Conservation (phyloP, 1,140 invertebrate species). For the Ceratina japonica region DNA sequence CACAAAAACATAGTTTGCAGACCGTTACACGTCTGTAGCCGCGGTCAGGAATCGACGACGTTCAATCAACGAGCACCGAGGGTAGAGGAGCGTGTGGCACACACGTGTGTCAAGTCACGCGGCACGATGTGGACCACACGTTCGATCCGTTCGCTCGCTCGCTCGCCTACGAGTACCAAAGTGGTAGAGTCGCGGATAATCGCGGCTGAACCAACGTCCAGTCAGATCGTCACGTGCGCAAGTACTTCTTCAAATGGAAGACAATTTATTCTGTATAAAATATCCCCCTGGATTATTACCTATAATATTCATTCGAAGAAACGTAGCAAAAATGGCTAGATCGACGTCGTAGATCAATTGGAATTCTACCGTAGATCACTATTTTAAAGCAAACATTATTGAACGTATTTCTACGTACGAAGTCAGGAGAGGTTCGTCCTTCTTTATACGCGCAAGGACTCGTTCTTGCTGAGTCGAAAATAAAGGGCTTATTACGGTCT, state of each 20-base stretch:
- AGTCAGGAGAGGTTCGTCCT: too few species aligned
- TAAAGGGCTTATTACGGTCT: constrained; percentile 55
- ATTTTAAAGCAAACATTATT: too few species aligned
- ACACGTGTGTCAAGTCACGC: constrained; percentile 45
- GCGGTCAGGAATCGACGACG: constrained; percentile 37
- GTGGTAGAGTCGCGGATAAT: constrained; percentile 42
- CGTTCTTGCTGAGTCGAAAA: constrained; percentile 34
- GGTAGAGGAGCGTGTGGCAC: constrained; percentile 7
- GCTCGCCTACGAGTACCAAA: constrained; percentile 32
- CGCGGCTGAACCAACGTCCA: constrained; percentile 17
- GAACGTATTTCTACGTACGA: too few species aligned
- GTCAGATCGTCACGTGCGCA: too few species aligned
- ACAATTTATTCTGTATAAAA: too few species aligned
- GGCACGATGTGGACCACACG: constrained; percentile 39
- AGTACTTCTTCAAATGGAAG: too few species aligned
- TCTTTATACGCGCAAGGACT: too few species aligned
- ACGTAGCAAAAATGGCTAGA: too few species aligned
- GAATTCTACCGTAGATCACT: too few species aligned
- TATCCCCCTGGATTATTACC: too few species aligned
- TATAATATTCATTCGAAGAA: too few species aligned
- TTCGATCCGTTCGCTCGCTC: constrained; percentile 16
- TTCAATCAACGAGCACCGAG: constrained; percentile 36
- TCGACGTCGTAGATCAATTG: too few species aligned
- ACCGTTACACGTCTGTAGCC: constrained; percentile 40
- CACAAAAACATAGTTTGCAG: constrained; percentile 43